These are phyloP conservation scores for Falco punctatus DNA, from an alignment of 2,113 vertebrate species.

Conservation along the genomic window DNA sequence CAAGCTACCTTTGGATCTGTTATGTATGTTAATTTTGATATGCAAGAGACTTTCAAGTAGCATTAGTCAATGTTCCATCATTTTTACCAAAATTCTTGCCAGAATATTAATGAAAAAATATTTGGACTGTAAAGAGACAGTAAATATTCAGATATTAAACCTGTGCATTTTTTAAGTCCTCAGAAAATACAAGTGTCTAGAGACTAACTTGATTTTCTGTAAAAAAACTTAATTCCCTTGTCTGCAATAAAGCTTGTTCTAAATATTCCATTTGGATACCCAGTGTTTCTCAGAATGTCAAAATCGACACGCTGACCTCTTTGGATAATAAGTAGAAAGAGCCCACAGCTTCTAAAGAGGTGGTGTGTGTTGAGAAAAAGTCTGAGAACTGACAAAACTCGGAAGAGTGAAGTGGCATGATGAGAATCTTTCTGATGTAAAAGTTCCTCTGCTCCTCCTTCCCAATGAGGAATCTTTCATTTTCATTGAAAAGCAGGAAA, in stretches of 20 bases:
- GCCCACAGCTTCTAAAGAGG: not conserved
- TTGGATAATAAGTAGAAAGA: not conserved
- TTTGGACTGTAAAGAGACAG: not conserved
- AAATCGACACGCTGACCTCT: not conserved
- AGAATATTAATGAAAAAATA: not conserved
- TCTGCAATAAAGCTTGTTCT: not conserved
- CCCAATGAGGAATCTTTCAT: not conserved
- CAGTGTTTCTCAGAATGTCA: not conserved
- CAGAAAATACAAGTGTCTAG: not conserved
- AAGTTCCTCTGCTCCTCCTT: not conserved
- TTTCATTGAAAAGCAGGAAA: not conserved
- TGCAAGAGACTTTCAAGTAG: not conserved
- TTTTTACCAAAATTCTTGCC: not conserved
- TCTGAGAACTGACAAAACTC: not conserved
- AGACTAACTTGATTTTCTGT: not conserved
- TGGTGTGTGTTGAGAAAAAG: not conserved
- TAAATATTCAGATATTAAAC: not conserved
- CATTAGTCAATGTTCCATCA: not conserved
- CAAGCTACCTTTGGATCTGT: not conserved
- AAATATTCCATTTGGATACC: not conserved
- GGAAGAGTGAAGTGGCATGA: not conserved
- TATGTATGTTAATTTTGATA: not conserved
- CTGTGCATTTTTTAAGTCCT: not conserved
- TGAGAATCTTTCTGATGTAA: not conserved
- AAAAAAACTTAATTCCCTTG: not conserved